Evolutionary conservation across 2,113 vertebrate genomes (phyloP).

Genomic region (Myanophis thanlyinensis): DNA sequence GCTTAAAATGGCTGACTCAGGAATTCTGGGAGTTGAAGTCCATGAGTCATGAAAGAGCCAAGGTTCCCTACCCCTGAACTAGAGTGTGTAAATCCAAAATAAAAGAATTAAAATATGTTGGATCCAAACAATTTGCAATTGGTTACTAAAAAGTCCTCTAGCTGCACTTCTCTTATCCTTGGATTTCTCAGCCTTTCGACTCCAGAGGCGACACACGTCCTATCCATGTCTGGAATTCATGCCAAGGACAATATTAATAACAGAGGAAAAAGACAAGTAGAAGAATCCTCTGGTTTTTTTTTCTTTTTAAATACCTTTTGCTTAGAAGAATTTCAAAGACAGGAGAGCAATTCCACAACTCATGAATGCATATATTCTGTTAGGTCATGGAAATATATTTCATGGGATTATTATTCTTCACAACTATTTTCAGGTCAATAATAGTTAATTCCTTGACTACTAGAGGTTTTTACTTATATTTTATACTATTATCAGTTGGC

Average conservation of each 20-base stretch:
- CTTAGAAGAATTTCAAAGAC: background rate
- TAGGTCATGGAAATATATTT: background rate
- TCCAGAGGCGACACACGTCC: background rate
- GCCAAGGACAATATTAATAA: background rate
- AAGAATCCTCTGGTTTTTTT: background rate
- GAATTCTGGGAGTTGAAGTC: too few species aligned
- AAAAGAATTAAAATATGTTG: background rate
- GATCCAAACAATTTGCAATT: background rate
- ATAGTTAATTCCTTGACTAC: background rate
- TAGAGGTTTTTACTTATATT: background rate
- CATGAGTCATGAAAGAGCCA: too few species aligned
- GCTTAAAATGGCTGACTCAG: too few species aligned
- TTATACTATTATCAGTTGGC: background rate
- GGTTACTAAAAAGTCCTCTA: background rate
- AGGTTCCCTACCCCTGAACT: too few species aligned
- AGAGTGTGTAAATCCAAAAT: constrained; percentile 7
- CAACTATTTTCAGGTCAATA: background rate
- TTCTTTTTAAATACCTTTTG: background rate
- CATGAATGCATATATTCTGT: background rate
- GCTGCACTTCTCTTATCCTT: background rate
- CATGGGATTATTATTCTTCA: background rate
- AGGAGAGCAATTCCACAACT: background rate
- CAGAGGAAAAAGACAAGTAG: background rate
- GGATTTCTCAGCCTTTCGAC: background rate
- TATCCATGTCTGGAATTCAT: background rate